Base-by-base conservation (phyloP, 1,140 invertebrate genomes). In the Magallana ariakensis region DNA sequence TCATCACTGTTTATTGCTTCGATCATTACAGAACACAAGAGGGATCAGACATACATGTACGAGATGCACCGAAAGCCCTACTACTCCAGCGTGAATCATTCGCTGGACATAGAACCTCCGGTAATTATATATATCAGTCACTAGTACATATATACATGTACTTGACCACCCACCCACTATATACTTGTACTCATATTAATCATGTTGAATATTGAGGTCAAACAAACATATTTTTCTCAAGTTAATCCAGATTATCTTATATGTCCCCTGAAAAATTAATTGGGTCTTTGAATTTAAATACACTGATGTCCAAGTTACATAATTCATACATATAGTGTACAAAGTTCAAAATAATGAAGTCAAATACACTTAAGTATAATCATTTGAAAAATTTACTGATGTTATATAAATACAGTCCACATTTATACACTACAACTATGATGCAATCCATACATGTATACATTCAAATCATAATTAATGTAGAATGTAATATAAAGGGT, bases 61-160 rank as follows among this genome's bases (percentile, higher is more conserved):
- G 88, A 89, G 58, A 89, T 89, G 88, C 88, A 89, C 60, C 87
- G 88, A 75, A 89, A 89, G 54, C 88, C 88, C 19, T 84, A 86
- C 62, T 87, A 89, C 56, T 81, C 75, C 66, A 82, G 75, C 46
- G 83, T 84, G 57, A 80, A 75, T 26, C 83, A 70, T 54, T 57
- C 82, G 54, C 46, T 86, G 6, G 85, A 89, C 54, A n/a, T 89
- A 26, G 88, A 89, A 62, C 88, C 88, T 57, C 85, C 88, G 60
- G 88, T 89, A 87, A 84, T 62, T 88, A 54, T 83, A 53, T 46
- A 46, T 4, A 46, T 1, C 33, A 46, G 33, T 46, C 33, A 46
- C 33, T 8, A 53, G 56, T 22, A 26, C 26, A 57, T 83, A 11
- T 54, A 81, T 22, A 26, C 26, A 57, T 83, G 8, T 54, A 81